Conservation (phyloP, 2,113 vertebrate species). For the Varanus komodoensis region DNA sequence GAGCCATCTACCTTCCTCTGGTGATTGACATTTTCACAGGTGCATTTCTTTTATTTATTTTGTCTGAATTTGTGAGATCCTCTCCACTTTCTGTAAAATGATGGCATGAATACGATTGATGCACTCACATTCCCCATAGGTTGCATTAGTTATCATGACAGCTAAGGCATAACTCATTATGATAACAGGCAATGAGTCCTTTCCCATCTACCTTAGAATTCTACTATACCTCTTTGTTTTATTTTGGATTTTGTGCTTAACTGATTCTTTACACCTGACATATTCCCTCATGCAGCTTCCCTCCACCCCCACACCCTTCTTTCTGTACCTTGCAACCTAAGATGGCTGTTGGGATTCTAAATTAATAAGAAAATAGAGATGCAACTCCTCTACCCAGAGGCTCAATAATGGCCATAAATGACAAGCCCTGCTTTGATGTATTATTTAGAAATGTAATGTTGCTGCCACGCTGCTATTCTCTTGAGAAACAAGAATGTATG, state of each 20-base stretch:
- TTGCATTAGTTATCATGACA: slow-evolving; percentile 17
- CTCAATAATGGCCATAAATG: slow-evolving; percentile 49
- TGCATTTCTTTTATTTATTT: slow-evolving; percentile 26
- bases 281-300: slow-evolving; percentile 19
- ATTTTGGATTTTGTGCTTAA: slow-evolving; percentile 49
- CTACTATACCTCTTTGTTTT: slow-evolving; percentile 35
- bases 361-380: slow-evolving; percentile 59
- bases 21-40: background rate
- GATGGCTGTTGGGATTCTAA: slow-evolving; percentile 47
- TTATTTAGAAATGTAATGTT: slow-evolving; percentile 59
- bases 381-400: slow-evolving; percentile 43
- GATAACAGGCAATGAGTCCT: slow-evolving; percentile 52
- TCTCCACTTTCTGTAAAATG: slow-evolving; percentile 31
- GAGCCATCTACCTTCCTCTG: slow-evolving; percentile 16
- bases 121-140: slow-evolving; percentile 37
- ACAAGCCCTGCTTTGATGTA: slow-evolving; percentile 66
- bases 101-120: slow-evolving; percentile 46
- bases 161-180: slow-evolving; percentile 47
- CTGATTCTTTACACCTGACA: slow-evolving; percentile 45
- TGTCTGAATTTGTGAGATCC: slow-evolving; percentile 9
- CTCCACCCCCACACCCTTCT: background rate
- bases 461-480: slow-evolving; percentile 40
- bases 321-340: slow-evolving; percentile 18
- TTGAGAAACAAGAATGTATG: slow-evolving; percentile 30
- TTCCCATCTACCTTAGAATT: slow-evolving; percentile 53